Evolutionary conservation across 2,888 invertebrate species (phyloP).

Genomic region (Tetragonula carbonaria): DNA sequence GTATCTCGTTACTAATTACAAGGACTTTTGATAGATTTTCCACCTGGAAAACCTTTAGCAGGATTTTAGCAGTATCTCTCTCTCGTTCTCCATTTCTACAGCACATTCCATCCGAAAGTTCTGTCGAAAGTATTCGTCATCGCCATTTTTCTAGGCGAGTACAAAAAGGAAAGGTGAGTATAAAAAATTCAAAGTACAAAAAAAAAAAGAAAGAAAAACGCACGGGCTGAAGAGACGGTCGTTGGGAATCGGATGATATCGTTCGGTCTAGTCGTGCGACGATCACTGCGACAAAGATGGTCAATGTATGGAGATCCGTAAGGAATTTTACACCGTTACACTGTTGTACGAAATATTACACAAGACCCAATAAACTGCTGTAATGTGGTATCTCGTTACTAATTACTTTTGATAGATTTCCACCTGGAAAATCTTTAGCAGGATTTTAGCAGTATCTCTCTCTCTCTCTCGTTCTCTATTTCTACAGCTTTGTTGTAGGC

Average conservation of each 20-base stretch:
- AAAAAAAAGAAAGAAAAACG: no score
- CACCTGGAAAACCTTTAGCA: not conserved
- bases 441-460: not conserved
- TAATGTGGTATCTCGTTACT: conserved; percentile 60
- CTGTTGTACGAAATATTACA: conserved; percentile 69
- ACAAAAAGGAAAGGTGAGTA: conserved; percentile 1
- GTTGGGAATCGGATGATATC: conserved; percentile 36
- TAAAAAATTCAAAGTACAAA: not conserved
- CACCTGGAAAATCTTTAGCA: not conserved
- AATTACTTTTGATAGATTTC: conserved; percentile 33
- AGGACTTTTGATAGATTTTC: conserved; percentile 18
- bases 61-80: not conserved
- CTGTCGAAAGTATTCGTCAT: not conserved
- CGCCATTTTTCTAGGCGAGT: not conserved
- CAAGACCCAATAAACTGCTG: conserved; percentile 68
- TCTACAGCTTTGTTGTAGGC: not conserved
- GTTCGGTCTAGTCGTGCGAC: conserved; percentile 41
- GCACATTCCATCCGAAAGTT: not conserved
- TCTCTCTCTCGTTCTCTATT: not conserved
- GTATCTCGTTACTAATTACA: conserved; percentile 56
- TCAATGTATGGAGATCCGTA: conserved; percentile 54
- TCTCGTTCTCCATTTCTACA: not conserved
- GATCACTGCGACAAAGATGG: conserved; percentile 55
- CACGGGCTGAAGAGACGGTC: conserved; percentile 14
- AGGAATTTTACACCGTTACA: conserved; percentile 69